These are phyloP conservation scores for Numida meleagris DNA, from an alignment of 2,113 vertebrate genomes.

Conservation along the genomic window DNA sequence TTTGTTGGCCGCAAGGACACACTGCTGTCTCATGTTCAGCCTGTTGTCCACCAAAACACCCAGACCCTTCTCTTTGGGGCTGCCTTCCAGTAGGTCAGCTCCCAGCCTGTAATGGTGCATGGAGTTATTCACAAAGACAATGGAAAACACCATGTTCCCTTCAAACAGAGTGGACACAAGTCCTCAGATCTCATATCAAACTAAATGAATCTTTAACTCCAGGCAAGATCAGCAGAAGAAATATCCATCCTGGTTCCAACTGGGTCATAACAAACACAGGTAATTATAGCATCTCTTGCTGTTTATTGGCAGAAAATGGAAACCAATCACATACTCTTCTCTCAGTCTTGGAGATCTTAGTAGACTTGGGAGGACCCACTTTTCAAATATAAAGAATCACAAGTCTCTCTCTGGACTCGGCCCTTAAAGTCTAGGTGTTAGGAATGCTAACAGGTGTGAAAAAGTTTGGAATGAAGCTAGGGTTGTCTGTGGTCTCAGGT, in stretches of 20 bases:
- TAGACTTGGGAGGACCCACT: not conserved
- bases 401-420: not conserved
- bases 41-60: too few species aligned
- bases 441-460: not conserved
- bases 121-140: too few species aligned
- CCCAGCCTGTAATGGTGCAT: too few species aligned
- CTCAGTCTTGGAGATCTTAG: not conserved
- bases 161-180: not conserved
- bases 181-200: accelerated
- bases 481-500: not conserved
- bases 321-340: not conserved
- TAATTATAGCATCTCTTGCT: accelerated
- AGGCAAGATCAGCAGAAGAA: not conserved
- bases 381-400: not conserved
- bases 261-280: not conserved
- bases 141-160: not conserved
- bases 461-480: not conserved
- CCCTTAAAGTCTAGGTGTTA: not conserved
- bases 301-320: not conserved
- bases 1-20: too few species aligned
- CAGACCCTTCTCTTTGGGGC: too few species aligned
- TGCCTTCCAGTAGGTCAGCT: too few species aligned
- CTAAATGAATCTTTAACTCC: accelerated
- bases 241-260: not conserved
- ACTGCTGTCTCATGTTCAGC: too few species aligned